phyloP scores from a whole-genome alignment of 1,140 invertebrate species.

The Leguminivora glycinivorella region DNA sequence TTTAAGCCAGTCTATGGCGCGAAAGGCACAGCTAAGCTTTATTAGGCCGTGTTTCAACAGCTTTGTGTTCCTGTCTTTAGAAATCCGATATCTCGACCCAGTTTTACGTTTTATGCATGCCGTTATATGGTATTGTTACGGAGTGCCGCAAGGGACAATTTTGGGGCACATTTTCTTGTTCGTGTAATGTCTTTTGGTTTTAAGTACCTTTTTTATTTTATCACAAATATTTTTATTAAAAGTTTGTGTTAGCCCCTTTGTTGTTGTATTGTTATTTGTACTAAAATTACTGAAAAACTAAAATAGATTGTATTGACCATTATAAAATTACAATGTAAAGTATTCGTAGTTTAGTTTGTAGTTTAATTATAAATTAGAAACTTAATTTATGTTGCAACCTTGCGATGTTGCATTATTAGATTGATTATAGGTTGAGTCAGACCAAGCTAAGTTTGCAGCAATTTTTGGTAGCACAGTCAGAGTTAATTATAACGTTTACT shows the following conservation, averaged over 20 bases:
- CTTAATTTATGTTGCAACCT: no score
- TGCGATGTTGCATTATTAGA: no score
- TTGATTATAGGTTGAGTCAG: no score
- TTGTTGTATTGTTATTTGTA: neutral
- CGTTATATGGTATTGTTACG: constrained; percentile 3
- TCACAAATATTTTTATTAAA: neutral
- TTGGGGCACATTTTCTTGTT: neutral
- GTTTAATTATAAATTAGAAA: no score
- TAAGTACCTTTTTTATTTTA: constrained; percentile 5
- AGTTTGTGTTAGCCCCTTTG: neutral
- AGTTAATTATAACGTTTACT: no score
- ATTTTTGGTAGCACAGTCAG: no score
- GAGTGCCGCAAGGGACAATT: neutral
- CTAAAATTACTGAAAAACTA: no score
- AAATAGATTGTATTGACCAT: no score
- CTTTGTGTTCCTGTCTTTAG: neutral
- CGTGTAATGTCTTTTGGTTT: neutral
- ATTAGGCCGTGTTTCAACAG: constrained; percentile 5
- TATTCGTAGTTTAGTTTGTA: no score
- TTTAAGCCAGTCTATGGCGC: constrained; percentile 4
- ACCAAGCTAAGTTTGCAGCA: no score
- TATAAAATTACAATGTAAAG: no score
- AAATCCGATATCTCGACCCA: constrained; percentile 12
- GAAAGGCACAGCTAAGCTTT: constrained; percentile 16
- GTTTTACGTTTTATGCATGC: constrained; percentile 6